Evolutionary conservation across 2,113 vertebrate genomes (phyloP).

Genomic region (Aphyosemion australe): DNA sequence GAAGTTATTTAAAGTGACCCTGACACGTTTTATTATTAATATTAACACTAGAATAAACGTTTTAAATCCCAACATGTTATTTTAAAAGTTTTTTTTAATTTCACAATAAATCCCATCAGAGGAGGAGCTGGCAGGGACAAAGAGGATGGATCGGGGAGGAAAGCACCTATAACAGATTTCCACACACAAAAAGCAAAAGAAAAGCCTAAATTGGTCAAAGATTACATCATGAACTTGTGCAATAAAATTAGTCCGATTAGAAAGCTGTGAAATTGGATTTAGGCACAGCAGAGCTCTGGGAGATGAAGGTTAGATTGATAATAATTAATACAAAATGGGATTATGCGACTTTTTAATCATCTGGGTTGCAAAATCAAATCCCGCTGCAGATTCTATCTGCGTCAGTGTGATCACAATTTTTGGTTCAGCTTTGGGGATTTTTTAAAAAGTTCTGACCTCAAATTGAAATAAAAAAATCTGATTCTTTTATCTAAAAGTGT

Average conservation of each 20-base stretch:
- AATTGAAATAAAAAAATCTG: neutral
- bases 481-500: neutral
- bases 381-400: slow-evolving; percentile 43
- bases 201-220: slow-evolving; percentile 63
- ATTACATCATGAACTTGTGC: slow-evolving; percentile 79
- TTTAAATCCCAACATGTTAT: too few relatives aligned
- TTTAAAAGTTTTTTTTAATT: too few relatives aligned
- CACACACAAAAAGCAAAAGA: slow-evolving; percentile 43
- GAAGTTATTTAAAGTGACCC: too few relatives aligned
- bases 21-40: too few relatives aligned
- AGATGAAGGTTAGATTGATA: slow-evolving; percentile 75
- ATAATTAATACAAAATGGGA: slow-evolving; percentile 75
- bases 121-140: neutral
- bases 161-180: slow-evolving; percentile 60
- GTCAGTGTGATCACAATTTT: slow-evolving; percentile 32
- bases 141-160: slow-evolving; percentile 57
- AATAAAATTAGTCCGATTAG: slow-evolving; percentile 78
- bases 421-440: too few relatives aligned
- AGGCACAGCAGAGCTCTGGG: slow-evolving; percentile 59
- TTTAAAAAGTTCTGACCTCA: too few relatives aligned
- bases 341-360: slow-evolving; percentile 70
- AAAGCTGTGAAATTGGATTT: slow-evolving; percentile 75
- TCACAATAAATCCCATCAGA: slow-evolving; percentile 6
- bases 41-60: too few relatives aligned
- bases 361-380: slow-evolving; percentile 5